These are phyloP conservation scores for Cenopis cana DNA, from an alignment of 2,888 invertebrate species.

Conservation along the genomic window DNA sequence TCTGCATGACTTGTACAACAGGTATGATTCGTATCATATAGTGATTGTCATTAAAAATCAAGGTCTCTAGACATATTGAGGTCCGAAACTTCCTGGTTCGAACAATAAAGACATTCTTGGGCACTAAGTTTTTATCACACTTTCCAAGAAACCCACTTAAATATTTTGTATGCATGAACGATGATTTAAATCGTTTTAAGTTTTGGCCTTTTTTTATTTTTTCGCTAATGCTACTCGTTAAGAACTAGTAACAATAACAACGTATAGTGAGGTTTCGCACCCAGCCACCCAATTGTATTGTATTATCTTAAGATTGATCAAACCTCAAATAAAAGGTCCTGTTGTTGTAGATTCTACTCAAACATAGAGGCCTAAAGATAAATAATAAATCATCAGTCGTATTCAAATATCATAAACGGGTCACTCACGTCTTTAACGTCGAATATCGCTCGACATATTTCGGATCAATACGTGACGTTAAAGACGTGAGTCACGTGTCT, in stretches of 20 bases:
- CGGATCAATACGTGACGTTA: too few species aligned
- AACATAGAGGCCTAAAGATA: too few species aligned
- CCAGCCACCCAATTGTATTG: too few species aligned
- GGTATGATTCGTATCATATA: slow-evolving; percentile 8
- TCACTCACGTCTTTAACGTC: too few species aligned
- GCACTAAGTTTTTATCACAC: slow-evolving; percentile 7
- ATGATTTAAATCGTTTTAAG: neutral
- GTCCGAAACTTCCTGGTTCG: slow-evolving; percentile 19
- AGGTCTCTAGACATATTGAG: slow-evolving; percentile 18
- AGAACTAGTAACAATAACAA: neutral
- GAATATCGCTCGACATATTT: too few species aligned
- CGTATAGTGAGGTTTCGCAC: too few species aligned
- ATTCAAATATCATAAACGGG: too few species aligned
- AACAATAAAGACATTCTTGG: slow-evolving; percentile 11
- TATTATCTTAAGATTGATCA: too few species aligned
- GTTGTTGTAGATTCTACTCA: too few species aligned
- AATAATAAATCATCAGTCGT: too few species aligned
- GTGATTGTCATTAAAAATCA: slow-evolving; percentile 38
- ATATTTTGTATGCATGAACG: neutral
- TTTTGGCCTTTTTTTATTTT: neutral
- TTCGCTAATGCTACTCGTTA: neutral
- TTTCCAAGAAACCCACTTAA: slow-evolving; percentile 14
- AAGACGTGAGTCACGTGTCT: too few species aligned
- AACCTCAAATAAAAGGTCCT: too few species aligned
- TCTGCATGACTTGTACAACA: slow-evolving; percentile 46